Percentiles rank a stretch among this genome's conserved stretches.
Conservation (phyloP, 2,113 vertebrate genomes). For the Sphaerodactylus townsendi region DNA sequence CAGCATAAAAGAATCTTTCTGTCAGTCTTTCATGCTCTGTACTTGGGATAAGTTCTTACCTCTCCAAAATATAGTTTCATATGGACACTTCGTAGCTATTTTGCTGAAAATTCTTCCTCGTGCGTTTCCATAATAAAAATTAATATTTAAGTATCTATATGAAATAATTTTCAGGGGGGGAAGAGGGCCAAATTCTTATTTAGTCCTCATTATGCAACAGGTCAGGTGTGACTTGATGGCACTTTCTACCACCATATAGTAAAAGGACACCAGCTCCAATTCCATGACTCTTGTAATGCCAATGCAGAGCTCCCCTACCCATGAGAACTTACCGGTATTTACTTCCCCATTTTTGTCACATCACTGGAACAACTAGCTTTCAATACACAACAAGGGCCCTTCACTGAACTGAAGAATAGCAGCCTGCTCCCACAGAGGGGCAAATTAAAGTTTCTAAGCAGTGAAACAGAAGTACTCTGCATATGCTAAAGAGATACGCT, state of each 20-base stretch:
- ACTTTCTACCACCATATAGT: no score
- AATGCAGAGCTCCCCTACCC: background rate
- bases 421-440: background rate
- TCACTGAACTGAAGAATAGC: background rate
- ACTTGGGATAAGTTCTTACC: conserved; percentile 27
- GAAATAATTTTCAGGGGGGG: no score
- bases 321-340: background rate
- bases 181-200: background rate
- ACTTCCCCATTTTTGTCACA: background rate
- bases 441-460: background rate
- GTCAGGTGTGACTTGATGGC: no score
- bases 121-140: background rate
- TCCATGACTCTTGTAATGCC: background rate
- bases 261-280: no score
- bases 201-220: background rate
- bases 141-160: background rate
- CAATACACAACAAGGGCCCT: background rate
- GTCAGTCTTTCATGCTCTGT: conserved; percentile 26
- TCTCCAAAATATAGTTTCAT: background rate
- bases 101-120: background rate
- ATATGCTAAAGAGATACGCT: background rate
- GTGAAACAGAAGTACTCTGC: background rate
- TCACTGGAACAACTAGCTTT: background rate
- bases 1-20: background rate
- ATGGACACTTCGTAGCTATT: no score